phyloP scores from a whole-genome alignment of 2,797 vertebrate genomes.

The Fistularia tabacaria region DNA sequence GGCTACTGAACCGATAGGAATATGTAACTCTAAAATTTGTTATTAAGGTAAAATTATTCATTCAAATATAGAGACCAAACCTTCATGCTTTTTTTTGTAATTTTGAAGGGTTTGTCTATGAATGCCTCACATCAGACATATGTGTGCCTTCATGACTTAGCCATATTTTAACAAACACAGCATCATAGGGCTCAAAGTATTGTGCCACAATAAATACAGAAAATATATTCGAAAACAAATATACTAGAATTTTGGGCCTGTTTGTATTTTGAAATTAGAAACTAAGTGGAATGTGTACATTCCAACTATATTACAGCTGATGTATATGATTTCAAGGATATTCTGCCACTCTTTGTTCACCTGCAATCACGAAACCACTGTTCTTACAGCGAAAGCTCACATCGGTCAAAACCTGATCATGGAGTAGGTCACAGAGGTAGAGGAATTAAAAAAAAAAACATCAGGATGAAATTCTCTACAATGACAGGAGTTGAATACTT shows the following conservation, averaged over 20 bases:
- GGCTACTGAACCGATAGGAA: neutral
- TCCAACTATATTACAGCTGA: constrained; percentile 13
- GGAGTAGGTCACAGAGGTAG: constrained; percentile 57
- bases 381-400: constrained; percentile 40
- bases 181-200: too few relatives aligned
- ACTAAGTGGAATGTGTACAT: neutral
- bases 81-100: neutral
- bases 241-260: too few relatives aligned
- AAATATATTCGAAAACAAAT: too few relatives aligned
- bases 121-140: neutral
- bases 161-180: too few relatives aligned
- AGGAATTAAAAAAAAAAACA: constrained; percentile 29
- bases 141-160: too few relatives aligned
- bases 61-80: too few relatives aligned
- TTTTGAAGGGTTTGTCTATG: constrained; percentile 4
- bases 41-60: too few relatives aligned
- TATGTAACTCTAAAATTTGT: too few relatives aligned
- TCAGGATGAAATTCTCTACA: constrained; percentile 53
- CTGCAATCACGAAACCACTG: constrained; percentile 23
- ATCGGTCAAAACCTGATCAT: constrained; percentile 57
- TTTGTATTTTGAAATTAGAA: too few relatives aligned
- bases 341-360: constrained; percentile 23
- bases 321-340: constrained; percentile 19
- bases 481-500: constrained; percentile 62
- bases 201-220: too few relatives aligned